Percentiles rank a stretch among this genome's conserved stretches.
Evolutionary conservation across 1,140 invertebrate genomes (phyloP).

Genomic region (Papilio aristodemus): DNA sequence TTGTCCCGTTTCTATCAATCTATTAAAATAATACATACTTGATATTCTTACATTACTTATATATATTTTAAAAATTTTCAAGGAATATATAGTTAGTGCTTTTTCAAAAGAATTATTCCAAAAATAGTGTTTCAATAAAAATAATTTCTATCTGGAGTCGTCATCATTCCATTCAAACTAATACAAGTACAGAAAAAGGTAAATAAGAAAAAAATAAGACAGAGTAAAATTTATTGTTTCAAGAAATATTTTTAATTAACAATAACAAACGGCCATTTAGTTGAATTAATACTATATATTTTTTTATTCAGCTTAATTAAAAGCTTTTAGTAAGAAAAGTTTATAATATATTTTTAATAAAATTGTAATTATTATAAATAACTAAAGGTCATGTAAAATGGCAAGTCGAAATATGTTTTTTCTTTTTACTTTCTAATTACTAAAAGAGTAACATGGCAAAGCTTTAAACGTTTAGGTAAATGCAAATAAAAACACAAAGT

Average conservation of each 20-base stretch:
- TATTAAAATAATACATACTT: too few species aligned
- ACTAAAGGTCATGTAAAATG: not conserved
- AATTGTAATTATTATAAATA: not conserved
- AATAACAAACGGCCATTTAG: not conserved
- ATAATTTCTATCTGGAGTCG: too few species aligned
- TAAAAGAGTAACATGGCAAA: not conserved
- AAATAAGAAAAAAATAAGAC: conserved; percentile 18
- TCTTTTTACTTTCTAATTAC: not conserved
- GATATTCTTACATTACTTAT: too few species aligned
- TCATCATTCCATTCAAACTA: not conserved
- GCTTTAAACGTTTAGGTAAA: not conserved
- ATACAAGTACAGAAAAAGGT: not conserved
- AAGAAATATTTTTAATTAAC: conserved; percentile 4
- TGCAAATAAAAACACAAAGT: not conserved
- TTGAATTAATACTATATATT: not conserved
- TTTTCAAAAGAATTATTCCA: too few species aligned
- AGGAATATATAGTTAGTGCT: too few species aligned
- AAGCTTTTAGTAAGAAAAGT: not conserved
- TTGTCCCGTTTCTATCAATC: too few species aligned
- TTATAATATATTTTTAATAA: not conserved
- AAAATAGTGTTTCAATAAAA: not conserved
- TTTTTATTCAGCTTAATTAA: not conserved
- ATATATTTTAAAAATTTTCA: too few species aligned
- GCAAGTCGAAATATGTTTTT: not conserved
- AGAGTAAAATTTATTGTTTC: not conserved